A percentile compares a stretch with the other conserved stretches of the same genome.
These are phyloP conservation scores for Parapsyche elsis DNA, from an alignment of 1,140 invertebrate species.

Conservation along the genomic window DNA sequence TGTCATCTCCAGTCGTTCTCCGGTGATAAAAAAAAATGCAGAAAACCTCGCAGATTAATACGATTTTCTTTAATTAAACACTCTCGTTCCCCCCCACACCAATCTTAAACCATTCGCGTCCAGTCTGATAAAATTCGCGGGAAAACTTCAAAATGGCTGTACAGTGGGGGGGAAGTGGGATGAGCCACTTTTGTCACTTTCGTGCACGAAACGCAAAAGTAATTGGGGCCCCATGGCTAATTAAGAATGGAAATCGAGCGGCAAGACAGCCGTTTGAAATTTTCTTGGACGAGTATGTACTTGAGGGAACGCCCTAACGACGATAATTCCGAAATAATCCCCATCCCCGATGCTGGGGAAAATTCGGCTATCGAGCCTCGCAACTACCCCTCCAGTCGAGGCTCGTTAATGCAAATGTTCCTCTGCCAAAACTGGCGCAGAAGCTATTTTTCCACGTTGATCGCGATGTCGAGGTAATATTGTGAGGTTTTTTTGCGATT, in stretches of 20 bases:
- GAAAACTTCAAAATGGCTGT: constrained; percentile 13
- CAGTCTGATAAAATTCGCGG: background rate
- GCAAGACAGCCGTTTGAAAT: constrained; percentile 35
- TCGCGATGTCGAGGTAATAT: background rate
- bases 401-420: constrained; percentile 24
- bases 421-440: background rate
- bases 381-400: background rate
- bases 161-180: background rate
- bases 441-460: background rate
- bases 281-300: constrained; percentile 11
- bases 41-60: constrained; percentile 14
- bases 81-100: background rate
- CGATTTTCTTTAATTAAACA: constrained; percentile 27
- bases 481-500: background rate
- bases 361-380: constrained; percentile 4
- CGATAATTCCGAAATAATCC: constrained; percentile 30
- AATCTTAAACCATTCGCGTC: background rate
- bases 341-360: background rate
- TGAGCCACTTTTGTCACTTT: constrained; percentile 19
- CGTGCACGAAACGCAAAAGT: constrained; percentile 43
- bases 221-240: constrained; percentile 50
- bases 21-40: background rate
- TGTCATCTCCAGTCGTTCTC: background rate
- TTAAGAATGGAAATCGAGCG: constrained; percentile 53
- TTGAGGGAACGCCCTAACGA: background rate